Evolutionary conservation across 2,113 vertebrate species (phyloP), one percentile per base, ranked within the genome.

Genomic region (Panthera leo): DNA sequence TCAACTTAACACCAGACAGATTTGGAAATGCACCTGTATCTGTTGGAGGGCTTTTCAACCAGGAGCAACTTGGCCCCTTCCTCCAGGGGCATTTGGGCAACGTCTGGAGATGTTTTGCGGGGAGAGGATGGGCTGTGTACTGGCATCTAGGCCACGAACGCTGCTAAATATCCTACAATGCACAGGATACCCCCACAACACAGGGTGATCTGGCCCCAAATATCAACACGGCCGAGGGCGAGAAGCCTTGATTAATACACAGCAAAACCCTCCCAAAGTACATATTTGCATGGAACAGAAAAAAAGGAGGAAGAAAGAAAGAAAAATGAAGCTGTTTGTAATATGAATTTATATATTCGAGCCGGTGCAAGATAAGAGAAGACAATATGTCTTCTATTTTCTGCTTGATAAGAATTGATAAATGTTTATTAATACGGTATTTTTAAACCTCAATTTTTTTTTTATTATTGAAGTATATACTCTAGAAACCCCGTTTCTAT

Each of bases 391-490:
- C 75, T 96, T 84, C 71, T 51, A 80, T 71, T 76, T 97, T 78
- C 29, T 86, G 65, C 82, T 94, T 73, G 76, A 92, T 96, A 94
- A 91, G 89, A 93, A 85, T 71, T 89, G 95, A 93, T 93, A 79
- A 93, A 86, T 95, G 85, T 88, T 97, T 95, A 95, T 95, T 97
- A 96, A 95, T 58, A 58, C 48, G 58, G 14, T 80, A 87, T 97
- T 95, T 94, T 79, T 89, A 92, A 95, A 55, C 75, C 63, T 16
- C 79, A 19, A 10, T 79, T 36, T 89, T 91, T 91, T 91, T 91
- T 93, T 61, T 63, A 67, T 87, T 82, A 42, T 23, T 61, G 16
- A 89, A 85, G 36, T 36, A 13, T 16, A 68, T 29, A n/a, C 8
- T 45, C 36, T 16, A 71, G 84, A 53, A 91, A 84, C 42, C 25